phyloP scores from a whole-genome alignment of 2,888 invertebrate genomes.

The Dascillus cervinus region DNA sequence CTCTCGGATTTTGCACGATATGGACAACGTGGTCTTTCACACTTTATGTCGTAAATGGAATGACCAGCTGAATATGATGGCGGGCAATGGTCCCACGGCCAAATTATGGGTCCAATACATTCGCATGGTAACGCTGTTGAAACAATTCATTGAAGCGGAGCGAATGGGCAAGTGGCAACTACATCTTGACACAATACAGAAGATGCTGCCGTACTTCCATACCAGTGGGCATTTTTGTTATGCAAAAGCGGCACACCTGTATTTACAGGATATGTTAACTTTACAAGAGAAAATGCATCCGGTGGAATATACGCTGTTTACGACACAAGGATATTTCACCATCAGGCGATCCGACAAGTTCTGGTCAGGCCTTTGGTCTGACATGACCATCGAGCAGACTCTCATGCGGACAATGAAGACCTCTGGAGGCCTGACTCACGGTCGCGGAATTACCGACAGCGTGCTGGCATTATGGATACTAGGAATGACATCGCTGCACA shows the following conservation, averaged over 20 bases:
- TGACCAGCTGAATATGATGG: constrained; percentile 33
- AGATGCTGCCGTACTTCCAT: constrained; percentile 12
- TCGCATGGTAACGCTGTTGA: constrained; percentile 23
- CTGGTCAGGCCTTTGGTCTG: constrained; percentile 21
- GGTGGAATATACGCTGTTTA: constrained; percentile 18
- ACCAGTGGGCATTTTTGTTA: constrained; percentile 30
- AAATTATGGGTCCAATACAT: constrained; percentile 25
- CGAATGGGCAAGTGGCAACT: constrained; percentile 11
- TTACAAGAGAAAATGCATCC: constrained; percentile 19
- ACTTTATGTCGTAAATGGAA: too few relatives aligned
- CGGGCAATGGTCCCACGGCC: constrained; percentile 20
- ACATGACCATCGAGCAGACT: constrained; percentile 24
- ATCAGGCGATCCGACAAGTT: constrained; percentile 15
- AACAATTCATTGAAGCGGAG: constrained; percentile 29
- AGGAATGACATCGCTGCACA: constrained; percentile 2
- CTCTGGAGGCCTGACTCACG: constrained; percentile 1
- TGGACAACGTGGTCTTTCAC: too few relatives aligned
- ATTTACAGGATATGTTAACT: constrained; percentile 33
- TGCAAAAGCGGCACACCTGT: constrained; percentile 28
- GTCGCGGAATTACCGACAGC: constrained; percentile 5
- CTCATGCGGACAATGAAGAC: constrained; percentile 4
- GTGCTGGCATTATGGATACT: constrained; percentile 3
- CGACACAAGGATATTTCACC: constrained; percentile 11
- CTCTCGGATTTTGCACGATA: too few relatives aligned
- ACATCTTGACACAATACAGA: constrained; percentile 6